Evolutionary conservation across 1,140 invertebrate genomes (phyloP), one percentile per base, ranked within the genome.

Genomic region (Sesamia nonagrioides): DNA sequence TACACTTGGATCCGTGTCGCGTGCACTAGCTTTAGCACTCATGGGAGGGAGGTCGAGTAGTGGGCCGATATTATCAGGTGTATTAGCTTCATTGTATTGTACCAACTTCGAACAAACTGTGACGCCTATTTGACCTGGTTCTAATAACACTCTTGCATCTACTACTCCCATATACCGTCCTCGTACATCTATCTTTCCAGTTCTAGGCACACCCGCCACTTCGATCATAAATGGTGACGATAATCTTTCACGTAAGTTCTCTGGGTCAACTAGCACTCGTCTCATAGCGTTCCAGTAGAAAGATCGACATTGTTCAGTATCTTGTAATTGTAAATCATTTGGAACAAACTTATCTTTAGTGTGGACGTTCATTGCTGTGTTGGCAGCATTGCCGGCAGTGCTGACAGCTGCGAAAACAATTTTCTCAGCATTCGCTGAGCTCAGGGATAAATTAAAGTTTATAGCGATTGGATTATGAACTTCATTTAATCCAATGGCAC

Each of bases 211-310:
- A 8, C 91, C 93, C 37, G 92, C 93, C 37, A 94, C 71, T 85
- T 95, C 92, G 35, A 95, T 15, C 5, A 89, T 21, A 77, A 95
- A 89, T 11, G 86, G 84, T 17, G 75, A 74, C 52, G 77, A 80
- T 61, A 95, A 74, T 82, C 89, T 81, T 17, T 83, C 77, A 1
- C 73, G 76, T 27, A 95, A 83, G 2, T 60, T 27, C 40, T 60
- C 21, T 11, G 88, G 80, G 61, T 94, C 87, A 27, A 95, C 83
- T 18, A 94, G 81, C 18, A 91, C 84, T 58, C 93, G 83, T 76
- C 84, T 91, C 81, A 94, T 88, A 1, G 90, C 84, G 83, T 93
- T 91, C 93, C 93, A 95, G 79, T 91, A 93, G 54, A 85, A 81
- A 33, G 86, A 90, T 73, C 80, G 86, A 81, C 91, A 92, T 2